Evolutionary conservation across 2,797 vertebrate genomes (phyloP).

Genomic region (Perodicticus potto): DNA sequence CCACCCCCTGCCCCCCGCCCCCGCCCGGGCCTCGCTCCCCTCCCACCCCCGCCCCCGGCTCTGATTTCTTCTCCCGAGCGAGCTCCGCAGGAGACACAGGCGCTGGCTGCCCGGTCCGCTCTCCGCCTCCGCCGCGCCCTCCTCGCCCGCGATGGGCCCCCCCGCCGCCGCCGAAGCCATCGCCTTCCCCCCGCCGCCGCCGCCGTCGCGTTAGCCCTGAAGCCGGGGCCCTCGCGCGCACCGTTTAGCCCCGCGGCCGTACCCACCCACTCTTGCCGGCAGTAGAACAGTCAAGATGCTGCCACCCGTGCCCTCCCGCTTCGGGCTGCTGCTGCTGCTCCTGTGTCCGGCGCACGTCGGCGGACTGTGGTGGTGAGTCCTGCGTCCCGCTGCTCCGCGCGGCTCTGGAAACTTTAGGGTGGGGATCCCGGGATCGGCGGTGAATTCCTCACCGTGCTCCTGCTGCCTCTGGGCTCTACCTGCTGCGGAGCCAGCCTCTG

Average conservation of each 20-base stretch:
- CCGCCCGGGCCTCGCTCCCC: constrained; percentile 64
- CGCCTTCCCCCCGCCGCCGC: not conserved
- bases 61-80: constrained; percentile 84
- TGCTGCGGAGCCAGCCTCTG: not conserved
- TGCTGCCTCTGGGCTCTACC: not conserved
- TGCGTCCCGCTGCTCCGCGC: not conserved
- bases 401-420: not conserved
- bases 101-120: constrained; percentile 78
- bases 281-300: constrained; percentile 81
- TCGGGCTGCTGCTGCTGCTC: constrained; percentile 92
- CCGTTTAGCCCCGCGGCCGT: not conserved
- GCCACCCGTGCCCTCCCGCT: constrained; percentile 90
- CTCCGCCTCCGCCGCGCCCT: constrained; percentile 83
- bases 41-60: constrained; percentile 79
- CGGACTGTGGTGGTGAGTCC: constrained; percentile 95
- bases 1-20: constrained; percentile 70
- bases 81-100: constrained; percentile 81
- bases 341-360: constrained; percentile 94
- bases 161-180: constrained; percentile 23
- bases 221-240: constrained; percentile 27
- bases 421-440: not conserved
- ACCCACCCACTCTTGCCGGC: not conserved
- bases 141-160: constrained; percentile 75
- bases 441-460: not conserved
- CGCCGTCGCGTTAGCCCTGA: constrained; percentile 51